Evolutionary conservation across 53 echinoderm and acorn worm genomes (phyloP).

Genomic region (Mesocentrotus franciscanus): DNA sequence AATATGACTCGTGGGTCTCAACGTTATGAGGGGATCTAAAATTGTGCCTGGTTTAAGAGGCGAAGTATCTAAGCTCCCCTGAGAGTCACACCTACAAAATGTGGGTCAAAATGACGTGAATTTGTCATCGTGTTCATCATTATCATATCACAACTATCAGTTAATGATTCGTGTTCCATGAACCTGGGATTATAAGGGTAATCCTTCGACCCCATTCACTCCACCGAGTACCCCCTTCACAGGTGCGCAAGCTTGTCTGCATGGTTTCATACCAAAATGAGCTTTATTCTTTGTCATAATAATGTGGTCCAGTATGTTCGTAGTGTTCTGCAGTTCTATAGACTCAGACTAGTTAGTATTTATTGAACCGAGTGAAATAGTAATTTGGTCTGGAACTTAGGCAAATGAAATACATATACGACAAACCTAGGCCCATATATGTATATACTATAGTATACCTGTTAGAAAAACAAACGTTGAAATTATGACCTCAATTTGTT

Average conservation of each 20-base stretch:
- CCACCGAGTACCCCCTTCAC: neutral
- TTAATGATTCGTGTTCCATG: neutral
- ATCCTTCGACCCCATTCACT: conserved; percentile 6
- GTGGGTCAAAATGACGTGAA: conserved; percentile 43
- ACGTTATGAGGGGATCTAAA: neutral
- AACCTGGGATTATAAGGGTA: neutral
- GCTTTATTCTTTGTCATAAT: neutral
- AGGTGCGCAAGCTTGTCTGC: neutral
- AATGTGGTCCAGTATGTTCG: no score
- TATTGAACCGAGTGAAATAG: no score
- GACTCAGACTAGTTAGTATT: no score
- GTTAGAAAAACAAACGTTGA: no score
- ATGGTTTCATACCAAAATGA: neutral
- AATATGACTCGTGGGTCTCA: neutral
- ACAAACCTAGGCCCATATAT: no score
- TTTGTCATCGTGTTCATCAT: neutral
- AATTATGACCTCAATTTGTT: no score
- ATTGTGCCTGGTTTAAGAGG: neutral
- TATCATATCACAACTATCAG: neutral
- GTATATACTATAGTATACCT: no score
- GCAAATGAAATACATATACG: no score
- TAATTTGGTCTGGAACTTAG: no score
- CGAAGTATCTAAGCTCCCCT: neutral
- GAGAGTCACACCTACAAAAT: neutral
- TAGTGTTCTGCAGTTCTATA: no score